A percentile compares a stretch with the other conserved stretches of the same genome.
These are phyloP conservation scores for Parascotia fuliginaria DNA, from an alignment of 2,888 invertebrate species.

Conservation along the genomic window DNA sequence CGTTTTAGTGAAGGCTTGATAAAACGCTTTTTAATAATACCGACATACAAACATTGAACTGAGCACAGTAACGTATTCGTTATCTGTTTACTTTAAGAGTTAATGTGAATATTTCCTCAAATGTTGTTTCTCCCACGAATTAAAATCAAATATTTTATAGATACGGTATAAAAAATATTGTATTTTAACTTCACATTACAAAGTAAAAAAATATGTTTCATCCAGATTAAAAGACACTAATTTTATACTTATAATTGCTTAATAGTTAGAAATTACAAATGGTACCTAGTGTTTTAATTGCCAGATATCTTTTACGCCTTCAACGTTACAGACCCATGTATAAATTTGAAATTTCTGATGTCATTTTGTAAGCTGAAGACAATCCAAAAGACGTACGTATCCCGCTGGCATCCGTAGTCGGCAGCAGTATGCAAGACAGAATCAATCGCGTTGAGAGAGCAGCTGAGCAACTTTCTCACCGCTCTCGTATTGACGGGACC, in stretches of 20 bases:
- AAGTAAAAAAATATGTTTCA: background rate
- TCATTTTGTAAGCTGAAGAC: background rate
- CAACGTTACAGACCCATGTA: too few relatives aligned
- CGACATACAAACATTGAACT: conserved; percentile 10
- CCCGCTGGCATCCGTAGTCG: conserved; percentile 45
- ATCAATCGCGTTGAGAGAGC: conserved; percentile 73
- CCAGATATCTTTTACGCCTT: too few relatives aligned
- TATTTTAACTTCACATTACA: background rate
- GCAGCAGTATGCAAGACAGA: conserved; percentile 54
- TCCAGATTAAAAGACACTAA: background rate
- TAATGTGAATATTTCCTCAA: conserved; percentile 8
- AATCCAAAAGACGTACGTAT: conserved; percentile 23
- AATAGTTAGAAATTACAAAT: too few relatives aligned
- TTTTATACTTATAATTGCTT: too few relatives aligned
- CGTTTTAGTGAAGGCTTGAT: conserved; percentile 38
- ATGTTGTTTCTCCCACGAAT: conserved; percentile 7
- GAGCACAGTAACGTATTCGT: conserved; percentile 6
- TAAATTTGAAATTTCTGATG: too few relatives aligned
- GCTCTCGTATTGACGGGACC: conserved; percentile 67
- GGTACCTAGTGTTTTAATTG: too few relatives aligned
- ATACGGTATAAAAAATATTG: background rate
- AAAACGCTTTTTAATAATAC: conserved; percentile 30
- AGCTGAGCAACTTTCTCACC: conserved; percentile 76
- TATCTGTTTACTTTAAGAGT: conserved; percentile 14
- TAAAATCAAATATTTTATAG: background rate